Base-by-base conservation (phyloP, 2,113 vertebrate species). In the Oncorhynchus masou region DNA sequence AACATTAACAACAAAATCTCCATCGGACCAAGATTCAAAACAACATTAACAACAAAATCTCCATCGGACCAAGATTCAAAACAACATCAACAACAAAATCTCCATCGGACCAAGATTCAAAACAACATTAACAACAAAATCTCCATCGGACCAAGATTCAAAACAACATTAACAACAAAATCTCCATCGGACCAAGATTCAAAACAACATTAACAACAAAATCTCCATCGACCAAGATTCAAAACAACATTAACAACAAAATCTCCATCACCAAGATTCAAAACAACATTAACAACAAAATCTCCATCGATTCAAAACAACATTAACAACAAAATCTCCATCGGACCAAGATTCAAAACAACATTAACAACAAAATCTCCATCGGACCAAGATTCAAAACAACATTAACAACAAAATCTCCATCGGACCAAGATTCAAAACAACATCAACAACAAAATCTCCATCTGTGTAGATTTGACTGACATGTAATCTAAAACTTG, bases 191-290 rank as follows among this genome's bases (percentile, higher is more conserved):
- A 7, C 34, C 34, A 34, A 34, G 6, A 7, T 34, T 34, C 34
- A 34, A 34, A 34, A 34, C 34, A 34, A n/a, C n/a, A 19, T 39
- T 8, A 39, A 39, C 34, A 8, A 39, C 34, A 39, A 20, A 19
- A n/a, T n/a, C n/a, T n/a, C n/a, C n/a, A n/a, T n/a, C n/a, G 39
- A 39, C 39, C 39, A 39, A 39, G 39, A 11, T 45, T 45, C 39
- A 45, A 45, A 45, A 45, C 39, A 45, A 20, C 5, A 45, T 45
- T 11, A 39, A 39, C 39, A 8, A 39, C 39, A 39, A 9, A 19
- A 83, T 68, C 86, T 83, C 79, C 73, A 27, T 27, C 34, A 7
- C 34, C 34, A 34, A 34, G 6, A 7, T 34, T 34, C 34, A 34
- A 34, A 34, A 34, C 34, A 34, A n/a, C n/a, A 19, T 39, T 8